Evolutionary conservation across 2,888 invertebrate species (phyloP).

Genomic region (Callyntrura guangdongensis): DNA sequence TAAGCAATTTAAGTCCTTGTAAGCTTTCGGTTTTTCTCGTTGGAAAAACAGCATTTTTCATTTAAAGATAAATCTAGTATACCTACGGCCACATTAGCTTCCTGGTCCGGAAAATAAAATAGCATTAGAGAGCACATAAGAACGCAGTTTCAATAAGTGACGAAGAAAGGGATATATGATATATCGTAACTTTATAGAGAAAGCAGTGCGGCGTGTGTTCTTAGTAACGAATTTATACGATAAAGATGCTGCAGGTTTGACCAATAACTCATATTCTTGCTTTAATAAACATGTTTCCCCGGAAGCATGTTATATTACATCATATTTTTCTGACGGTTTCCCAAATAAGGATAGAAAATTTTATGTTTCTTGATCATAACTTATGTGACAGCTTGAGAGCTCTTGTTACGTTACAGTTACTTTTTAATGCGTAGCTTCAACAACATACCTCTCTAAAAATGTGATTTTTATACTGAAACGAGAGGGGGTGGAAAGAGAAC

Average conservation of each 20-base stretch:
- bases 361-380: conserved; percentile 48
- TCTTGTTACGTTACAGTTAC: conserved; percentile 45
- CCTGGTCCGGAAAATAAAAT: too few relatives aligned
- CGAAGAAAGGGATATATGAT: too few relatives aligned
- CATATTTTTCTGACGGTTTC: not conserved
- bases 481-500: not conserved
- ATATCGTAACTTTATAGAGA: too few relatives aligned
- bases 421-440: not conserved
- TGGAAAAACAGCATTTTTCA: too few relatives aligned
- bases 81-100: too few relatives aligned
- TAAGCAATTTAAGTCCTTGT: too few relatives aligned
- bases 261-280: not conserved
- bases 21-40: too few relatives aligned
- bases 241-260: not conserved
- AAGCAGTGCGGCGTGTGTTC: too few relatives aligned
- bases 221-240: too few relatives aligned
- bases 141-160: too few relatives aligned
- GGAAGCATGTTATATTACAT: conserved; percentile 5
- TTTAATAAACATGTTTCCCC: not conserved
- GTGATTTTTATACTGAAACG: not conserved
- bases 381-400: conserved; percentile 64
- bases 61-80: too few relatives aligned
- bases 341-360: not conserved
- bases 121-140: too few relatives aligned
- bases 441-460: not conserved